These are phyloP conservation scores for Xestobium rufovillosum DNA, from an alignment of 2,888 invertebrate species.

Conservation along the genomic window DNA sequence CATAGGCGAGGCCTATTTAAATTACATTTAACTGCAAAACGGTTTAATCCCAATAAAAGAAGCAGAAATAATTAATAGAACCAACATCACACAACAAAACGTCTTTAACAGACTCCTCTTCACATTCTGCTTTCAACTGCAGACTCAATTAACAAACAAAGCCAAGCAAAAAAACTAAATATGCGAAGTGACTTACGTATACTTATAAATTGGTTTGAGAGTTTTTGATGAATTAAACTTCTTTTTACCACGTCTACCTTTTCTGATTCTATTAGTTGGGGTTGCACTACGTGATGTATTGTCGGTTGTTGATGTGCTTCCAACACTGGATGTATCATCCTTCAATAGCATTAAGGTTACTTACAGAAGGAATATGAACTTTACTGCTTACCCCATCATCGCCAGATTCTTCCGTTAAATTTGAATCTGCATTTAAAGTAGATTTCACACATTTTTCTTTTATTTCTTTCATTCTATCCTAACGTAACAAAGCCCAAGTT, in stretches of 20 bases:
- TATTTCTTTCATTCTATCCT: neutral
- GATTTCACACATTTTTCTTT: neutral
- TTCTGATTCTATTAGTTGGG: conserved; percentile 57
- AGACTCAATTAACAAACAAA: too few species aligned
- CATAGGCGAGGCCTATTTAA: too few species aligned
- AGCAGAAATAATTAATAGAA: too few species aligned
- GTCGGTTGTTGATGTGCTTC: conserved; percentile 73
- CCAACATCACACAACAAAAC: too few species aligned
- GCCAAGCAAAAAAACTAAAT: neutral
- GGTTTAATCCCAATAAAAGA: too few species aligned
- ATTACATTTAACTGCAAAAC: too few species aligned
- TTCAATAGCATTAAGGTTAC: conserved; percentile 28
- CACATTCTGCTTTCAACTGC: too few species aligned
- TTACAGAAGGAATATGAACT: conserved; percentile 6
- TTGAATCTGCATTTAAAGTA: conserved; percentile 29
- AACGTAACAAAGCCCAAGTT: too few species aligned
- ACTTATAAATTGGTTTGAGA: conserved; percentile 69
- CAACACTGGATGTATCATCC: conserved; percentile 76
- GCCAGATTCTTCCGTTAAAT: conserved; percentile 48
- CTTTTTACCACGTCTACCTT: conserved; percentile 52
- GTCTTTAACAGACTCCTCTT: too few species aligned
- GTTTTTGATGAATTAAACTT: conserved; percentile 48
- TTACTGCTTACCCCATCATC: conserved; percentile 46
- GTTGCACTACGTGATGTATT: conserved; percentile 76
- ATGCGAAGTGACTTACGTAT: conserved; percentile 52